phyloP scores from a whole-genome alignment of 2,888 invertebrate species.

The Caenorhabditis japonica region DNA sequence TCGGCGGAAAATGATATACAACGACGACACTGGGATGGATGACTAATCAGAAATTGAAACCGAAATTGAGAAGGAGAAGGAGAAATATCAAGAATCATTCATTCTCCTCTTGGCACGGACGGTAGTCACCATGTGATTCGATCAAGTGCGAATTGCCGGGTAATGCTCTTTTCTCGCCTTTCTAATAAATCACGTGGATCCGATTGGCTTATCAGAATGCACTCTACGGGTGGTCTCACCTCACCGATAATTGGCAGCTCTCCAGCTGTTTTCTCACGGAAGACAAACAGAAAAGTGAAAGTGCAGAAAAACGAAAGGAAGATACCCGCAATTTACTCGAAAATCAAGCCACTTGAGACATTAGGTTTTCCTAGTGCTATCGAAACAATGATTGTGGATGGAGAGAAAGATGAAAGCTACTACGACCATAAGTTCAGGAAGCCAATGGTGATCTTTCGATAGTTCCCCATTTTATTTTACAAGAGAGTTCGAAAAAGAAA shows the following conservation, averaged over 20 bases:
- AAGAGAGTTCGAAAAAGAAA: too few relatives aligned
- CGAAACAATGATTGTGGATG: conserved; percentile 18
- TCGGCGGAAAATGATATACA: neutral
- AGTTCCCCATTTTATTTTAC: too few relatives aligned
- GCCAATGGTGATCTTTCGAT: too few relatives aligned
- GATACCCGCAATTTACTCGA: conserved; percentile 27
- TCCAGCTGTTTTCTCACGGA: conserved; percentile 49
- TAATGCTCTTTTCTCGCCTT: neutral
- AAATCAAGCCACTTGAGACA: conserved; percentile 30
- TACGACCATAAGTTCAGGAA: conserved; percentile 36
- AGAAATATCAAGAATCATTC: conserved; percentile 7
- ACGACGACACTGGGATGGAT: too few relatives aligned
- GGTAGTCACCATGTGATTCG: conserved; percentile 31
- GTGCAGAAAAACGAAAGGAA: conserved; percentile 9
- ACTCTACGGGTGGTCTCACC: conserved; percentile 27
- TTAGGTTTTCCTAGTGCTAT: conserved; percentile 5
- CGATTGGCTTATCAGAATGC: conserved; percentile 29
- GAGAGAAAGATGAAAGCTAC: conserved; percentile 10
- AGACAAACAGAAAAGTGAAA: conserved; percentile 40
- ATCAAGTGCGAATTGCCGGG: neutral
- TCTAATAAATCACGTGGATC: conserved; percentile 20
- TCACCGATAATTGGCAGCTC: conserved; percentile 34
- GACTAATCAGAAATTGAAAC: conserved; percentile 21
- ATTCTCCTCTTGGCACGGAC: too few relatives aligned
- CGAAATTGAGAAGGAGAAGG: neutral